phyloP scores from a whole-genome alignment of 2,797 vertebrate genomes.

The Tragelaphus eurycerus region DNA sequence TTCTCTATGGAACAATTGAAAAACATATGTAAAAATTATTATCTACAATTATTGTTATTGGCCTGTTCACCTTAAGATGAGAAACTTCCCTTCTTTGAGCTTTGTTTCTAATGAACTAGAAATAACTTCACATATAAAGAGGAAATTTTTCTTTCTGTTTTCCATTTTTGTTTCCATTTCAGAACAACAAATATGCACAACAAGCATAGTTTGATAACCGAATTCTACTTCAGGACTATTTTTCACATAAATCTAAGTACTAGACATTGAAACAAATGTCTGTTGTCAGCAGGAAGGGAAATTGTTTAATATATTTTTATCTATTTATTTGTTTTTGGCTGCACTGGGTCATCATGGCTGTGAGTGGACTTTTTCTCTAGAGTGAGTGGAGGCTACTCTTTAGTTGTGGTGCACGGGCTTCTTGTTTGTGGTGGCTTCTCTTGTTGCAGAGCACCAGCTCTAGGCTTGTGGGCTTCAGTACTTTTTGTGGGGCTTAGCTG shows the following conservation, averaged over 20 bases:
- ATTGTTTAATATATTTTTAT: not conserved
- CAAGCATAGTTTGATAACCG: conserved; percentile 1
- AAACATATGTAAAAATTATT: not conserved
- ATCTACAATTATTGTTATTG: not conserved
- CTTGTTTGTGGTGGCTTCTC: not conserved
- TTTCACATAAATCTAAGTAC: conserved; percentile 46
- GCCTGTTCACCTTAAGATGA: not conserved
- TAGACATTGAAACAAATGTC: conserved; percentile 18
- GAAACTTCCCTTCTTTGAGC: not conserved
- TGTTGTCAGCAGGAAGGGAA: conserved; percentile 2
- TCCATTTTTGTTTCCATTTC: not conserved
- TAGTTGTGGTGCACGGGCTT: rapidly evolving
- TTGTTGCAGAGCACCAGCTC: not conserved
- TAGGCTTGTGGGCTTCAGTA: not conserved
- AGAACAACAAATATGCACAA: not conserved
- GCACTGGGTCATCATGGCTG: not conserved
- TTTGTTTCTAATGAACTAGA: not conserved
- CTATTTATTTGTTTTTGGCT: not conserved
- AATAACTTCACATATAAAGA: conserved; percentile 5
- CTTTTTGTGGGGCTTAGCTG: not conserved
- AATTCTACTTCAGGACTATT: conserved; percentile 21
- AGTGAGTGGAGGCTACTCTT: not conserved
- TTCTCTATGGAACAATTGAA: not conserved
- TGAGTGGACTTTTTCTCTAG: not conserved
- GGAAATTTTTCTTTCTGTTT: conserved; percentile 19